Conservation (phyloP, 2,113 vertebrate genomes). For the Candoia aspera region DNA sequence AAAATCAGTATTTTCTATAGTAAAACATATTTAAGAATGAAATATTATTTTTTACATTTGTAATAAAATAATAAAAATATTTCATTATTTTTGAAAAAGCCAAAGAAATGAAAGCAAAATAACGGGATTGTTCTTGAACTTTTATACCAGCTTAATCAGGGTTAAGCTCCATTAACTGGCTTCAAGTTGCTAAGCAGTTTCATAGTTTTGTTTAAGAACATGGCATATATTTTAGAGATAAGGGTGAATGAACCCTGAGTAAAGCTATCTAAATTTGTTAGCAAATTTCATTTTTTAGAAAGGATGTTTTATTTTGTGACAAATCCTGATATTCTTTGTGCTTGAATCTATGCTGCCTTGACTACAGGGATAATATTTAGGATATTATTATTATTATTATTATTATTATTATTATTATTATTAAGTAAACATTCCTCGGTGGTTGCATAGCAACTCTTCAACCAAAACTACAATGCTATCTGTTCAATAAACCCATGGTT, state of each 20-base stretch:
- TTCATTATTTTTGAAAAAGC: constrained; percentile 39
- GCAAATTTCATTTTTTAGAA: constrained; percentile 40
- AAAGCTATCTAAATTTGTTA: constrained; percentile 40
- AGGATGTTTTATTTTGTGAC: constrained; percentile 19
- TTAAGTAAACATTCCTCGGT: constrained; percentile 47
- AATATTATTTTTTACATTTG: neutral
- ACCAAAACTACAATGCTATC: constrained; percentile 72
- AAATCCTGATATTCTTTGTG: neutral
- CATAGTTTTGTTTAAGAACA: neutral
- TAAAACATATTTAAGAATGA: constrained; percentile 5
- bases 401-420: constrained; percentile 27
- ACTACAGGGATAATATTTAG: neutral
- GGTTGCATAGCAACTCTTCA: constrained; percentile 75
- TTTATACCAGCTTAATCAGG: constrained; percentile 34
- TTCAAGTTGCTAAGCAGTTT: neutral
- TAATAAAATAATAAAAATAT: constrained; percentile 61
- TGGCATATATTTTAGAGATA: constrained; percentile 41
- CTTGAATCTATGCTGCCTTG: neutral
- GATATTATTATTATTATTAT: constrained; percentile 24
- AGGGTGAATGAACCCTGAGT: constrained; percentile 18
- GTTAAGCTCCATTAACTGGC: neutral
- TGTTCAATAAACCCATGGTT: constrained; percentile 70
- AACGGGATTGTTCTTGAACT: constrained; percentile 43
- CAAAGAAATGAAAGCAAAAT: constrained; percentile 40
- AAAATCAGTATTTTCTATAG: neutral